Conservation (phyloP, 2,888 invertebrate genomes). For the Magallana nippona region DNA sequence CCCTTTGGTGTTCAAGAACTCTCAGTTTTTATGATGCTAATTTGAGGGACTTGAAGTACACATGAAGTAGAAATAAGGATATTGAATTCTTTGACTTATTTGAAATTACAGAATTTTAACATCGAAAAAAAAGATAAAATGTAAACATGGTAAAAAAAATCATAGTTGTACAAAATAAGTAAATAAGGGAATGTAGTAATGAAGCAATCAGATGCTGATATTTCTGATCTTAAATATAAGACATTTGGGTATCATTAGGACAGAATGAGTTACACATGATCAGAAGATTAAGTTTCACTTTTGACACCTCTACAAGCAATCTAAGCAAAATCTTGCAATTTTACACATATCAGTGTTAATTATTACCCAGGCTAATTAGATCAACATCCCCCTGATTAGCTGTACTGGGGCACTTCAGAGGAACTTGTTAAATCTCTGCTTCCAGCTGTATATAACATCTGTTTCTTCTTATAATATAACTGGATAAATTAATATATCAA, state of each 20-base stretch:
- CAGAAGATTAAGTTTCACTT: neutral
- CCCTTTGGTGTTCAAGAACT: constrained; percentile 9
- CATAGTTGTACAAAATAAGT: no score
- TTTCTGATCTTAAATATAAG: neutral
- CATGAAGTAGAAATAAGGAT: no score
- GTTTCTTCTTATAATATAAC: neutral
- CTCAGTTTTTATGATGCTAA: neutral
- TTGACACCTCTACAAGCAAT: constrained; percentile 18
- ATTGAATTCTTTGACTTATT: no score
- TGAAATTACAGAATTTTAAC: no score
- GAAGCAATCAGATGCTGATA: no score
- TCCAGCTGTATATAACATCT: neutral
- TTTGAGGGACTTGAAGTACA: neutral
- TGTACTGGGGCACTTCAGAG: neutral
- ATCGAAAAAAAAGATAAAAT: no score
- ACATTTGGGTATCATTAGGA: neutral
- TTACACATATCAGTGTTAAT: constrained; percentile 13
- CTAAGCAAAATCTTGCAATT: constrained; percentile 1
- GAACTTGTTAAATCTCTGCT: neutral
- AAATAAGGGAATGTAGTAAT: no score
- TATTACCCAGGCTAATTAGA: constrained; percentile 10
- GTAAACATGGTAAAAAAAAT: no score
- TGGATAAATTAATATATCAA: no score
- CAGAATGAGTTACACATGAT: neutral
- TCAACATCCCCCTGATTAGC: neutral